These are phyloP conservation scores for Rhopalosiphum maidis DNA, from an alignment of 1,140 invertebrate genomes.

Conservation along the genomic window DNA sequence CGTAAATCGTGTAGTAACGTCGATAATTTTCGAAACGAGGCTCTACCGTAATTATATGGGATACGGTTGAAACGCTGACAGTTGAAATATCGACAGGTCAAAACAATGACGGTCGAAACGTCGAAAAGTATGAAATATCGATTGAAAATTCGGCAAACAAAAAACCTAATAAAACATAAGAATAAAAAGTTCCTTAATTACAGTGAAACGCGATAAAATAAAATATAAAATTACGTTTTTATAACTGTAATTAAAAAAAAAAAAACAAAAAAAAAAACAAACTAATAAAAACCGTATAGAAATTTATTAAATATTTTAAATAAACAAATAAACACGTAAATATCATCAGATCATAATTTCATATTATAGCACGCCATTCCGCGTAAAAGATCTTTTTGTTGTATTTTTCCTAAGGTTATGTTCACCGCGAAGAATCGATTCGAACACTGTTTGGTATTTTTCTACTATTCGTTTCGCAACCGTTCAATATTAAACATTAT, in stretches of 20 bases:
- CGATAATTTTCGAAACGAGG: neutral
- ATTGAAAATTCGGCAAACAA: neutral
- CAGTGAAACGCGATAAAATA: neutral
- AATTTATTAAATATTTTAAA: neutral
- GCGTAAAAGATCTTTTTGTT: neutral
- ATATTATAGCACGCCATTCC: neutral
- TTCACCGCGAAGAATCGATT: neutral
- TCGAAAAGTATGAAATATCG: neutral
- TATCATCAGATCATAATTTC: neutral
- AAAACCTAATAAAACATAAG: neutral
- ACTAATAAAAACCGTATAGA: neutral
- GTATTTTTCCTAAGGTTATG: neutral
- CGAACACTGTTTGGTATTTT: neutral
- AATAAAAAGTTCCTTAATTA: neutral
- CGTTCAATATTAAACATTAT: too few species aligned
- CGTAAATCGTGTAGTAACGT: neutral
- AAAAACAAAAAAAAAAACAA: neutral
- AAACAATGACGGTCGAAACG: neutral
- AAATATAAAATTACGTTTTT: neutral
- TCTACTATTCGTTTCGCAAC: neutral
- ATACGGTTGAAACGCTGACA: neutral
- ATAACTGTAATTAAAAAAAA: neutral
- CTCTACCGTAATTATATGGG: neutral
- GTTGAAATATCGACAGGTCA: slow-evolving; percentile 15
- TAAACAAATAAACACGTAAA: neutral